These are phyloP conservation scores for Galeopsomyia nigrocyanea DNA, from an alignment of 2,888 invertebrate species.

Conservation along the genomic window DNA sequence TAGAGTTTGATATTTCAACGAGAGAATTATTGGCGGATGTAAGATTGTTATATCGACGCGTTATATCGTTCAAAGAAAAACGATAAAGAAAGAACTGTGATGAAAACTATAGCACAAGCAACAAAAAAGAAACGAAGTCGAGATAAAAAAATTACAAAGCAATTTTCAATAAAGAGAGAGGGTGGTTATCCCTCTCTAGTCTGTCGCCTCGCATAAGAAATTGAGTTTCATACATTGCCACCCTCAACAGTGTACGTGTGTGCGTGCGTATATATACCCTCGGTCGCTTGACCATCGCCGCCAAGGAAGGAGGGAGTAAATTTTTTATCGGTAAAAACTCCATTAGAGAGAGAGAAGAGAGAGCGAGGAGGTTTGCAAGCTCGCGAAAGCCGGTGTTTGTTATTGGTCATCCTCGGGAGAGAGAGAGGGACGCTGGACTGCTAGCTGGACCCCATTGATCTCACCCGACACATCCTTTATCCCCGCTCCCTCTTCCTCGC, in stretches of 20 bases:
- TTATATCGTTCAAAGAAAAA: no score
- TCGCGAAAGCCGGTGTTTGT: conserved; percentile 62
- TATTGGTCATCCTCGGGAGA: conserved; percentile 66
- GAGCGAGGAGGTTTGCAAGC: no score
- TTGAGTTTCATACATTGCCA: conserved; percentile 42
- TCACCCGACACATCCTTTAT: conserved; percentile 34
- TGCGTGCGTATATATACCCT: background rate
- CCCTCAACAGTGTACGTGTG: background rate
- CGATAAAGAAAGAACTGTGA: no score
- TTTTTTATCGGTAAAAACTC: conserved; percentile 69
- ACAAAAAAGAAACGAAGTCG: conserved; percentile 2
- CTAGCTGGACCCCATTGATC: conserved; percentile 40
- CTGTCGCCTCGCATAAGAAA: conserved; percentile 34
- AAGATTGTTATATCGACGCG: no score
- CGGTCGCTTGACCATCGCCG: conserved; percentile 22
- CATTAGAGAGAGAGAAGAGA: conserved; percentile 66
- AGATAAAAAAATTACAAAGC: conserved; percentile 33
- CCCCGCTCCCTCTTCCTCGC: conserved; percentile 48
- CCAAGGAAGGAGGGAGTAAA: conserved; percentile 60
- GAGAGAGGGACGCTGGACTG: conserved; percentile 44
- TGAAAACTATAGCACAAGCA: conserved; percentile 3
- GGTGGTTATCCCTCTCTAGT: conserved; percentile 30
- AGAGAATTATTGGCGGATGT: no score
- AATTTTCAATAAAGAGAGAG: conserved; percentile 36
- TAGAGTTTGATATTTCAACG: no score